Conservation (phyloP, 1,140 invertebrate species). For the Orchestia grillus region DNA sequence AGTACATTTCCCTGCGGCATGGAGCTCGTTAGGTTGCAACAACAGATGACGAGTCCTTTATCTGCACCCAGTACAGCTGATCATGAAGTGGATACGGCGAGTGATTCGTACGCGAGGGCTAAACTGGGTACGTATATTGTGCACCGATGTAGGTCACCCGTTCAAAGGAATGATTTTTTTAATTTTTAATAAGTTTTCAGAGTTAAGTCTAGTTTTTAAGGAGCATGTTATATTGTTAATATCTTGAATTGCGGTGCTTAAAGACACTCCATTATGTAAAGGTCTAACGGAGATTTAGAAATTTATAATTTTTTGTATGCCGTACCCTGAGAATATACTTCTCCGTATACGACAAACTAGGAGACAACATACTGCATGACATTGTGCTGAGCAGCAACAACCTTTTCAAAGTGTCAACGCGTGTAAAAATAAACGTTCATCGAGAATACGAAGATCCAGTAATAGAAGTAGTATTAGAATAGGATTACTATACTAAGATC, state of each 20-base stretch:
- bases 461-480: too few species aligned
- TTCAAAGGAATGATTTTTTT: neutral
- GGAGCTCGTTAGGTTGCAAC: too few species aligned
- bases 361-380: neutral
- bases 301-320: neutral
- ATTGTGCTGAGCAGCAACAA: neutral
- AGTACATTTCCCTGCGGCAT: too few species aligned
- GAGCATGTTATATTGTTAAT: too few species aligned
- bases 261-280: neutral
- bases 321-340: neutral
- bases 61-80: neutral
- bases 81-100: neutral
- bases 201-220: too few species aligned
- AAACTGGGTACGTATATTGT: neutral
- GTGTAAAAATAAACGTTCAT: neutral
- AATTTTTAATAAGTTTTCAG: neutral
- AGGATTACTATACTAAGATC: too few species aligned
- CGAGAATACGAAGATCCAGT: too few species aligned
- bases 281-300: neutral
- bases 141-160: too few species aligned
- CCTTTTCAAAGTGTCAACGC: neutral
- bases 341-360: neutral
- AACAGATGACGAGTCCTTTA: neutral
- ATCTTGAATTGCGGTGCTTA: neutral
- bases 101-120: neutral